phyloP scores from a whole-genome alignment of 2,888 invertebrate genomes.

The Siphlonurus alternatus region DNA sequence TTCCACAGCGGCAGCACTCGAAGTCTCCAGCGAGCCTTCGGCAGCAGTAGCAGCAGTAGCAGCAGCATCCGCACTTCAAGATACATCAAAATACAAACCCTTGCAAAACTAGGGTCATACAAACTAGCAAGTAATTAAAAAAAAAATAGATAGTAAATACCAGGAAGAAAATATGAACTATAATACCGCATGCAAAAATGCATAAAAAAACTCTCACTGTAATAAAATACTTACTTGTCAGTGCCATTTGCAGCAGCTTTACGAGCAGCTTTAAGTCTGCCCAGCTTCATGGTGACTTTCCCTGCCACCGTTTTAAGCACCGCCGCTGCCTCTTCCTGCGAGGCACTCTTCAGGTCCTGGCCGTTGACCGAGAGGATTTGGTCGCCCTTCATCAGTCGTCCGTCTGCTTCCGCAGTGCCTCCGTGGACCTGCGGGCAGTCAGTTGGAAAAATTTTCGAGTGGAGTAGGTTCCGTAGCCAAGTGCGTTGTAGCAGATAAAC shows the following conservation, averaged over 20 bases:
- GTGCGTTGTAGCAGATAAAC: too few relatives aligned
- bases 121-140: background rate
- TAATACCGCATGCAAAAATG: background rate
- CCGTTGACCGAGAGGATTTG: constrained; percentile 78
- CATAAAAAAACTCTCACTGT: background rate
- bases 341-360: constrained; percentile 55
- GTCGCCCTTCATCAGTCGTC: constrained; percentile 82
- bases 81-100: background rate
- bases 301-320: constrained; percentile 76
- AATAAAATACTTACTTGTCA: constrained; percentile 12
- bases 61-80: background rate
- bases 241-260: constrained; percentile 8
- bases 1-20: background rate
- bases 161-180: background rate
- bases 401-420: constrained; percentile 73
- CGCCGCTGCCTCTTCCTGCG: constrained; percentile 73
- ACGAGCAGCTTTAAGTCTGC: constrained; percentile 56
- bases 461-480: too few relatives aligned
- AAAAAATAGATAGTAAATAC: background rate
- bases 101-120: background rate
- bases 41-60: background rate
- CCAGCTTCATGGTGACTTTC: constrained; percentile 66
- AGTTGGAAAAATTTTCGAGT: constrained; percentile 1
- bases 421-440: constrained; percentile 72
- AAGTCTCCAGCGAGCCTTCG: background rate